These are phyloP conservation scores for Melitaea athalia DNA, from an alignment of 2,888 invertebrate species.

Conservation along the genomic window DNA sequence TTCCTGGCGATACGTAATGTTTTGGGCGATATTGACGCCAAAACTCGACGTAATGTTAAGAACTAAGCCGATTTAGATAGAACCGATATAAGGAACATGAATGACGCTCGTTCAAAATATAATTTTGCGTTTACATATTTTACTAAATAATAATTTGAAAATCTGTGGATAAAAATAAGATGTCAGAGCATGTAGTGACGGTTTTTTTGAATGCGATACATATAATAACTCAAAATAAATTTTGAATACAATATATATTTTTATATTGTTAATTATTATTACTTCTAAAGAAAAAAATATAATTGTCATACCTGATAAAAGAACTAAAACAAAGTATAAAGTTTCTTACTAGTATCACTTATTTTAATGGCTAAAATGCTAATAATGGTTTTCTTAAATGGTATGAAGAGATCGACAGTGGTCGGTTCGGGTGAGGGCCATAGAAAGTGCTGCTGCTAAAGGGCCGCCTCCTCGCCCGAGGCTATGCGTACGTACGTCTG, in stretches of 20 bases:
- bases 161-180: slow-evolving; percentile 45
- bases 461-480: slow-evolving; percentile 41
- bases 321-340: too few species aligned
- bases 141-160: slow-evolving; percentile 50
- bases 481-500: slow-evolving; percentile 36
- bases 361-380: not conserved
- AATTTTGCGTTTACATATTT: slow-evolving; percentile 55
- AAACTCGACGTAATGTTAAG: slow-evolving; percentile 48
- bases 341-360: not conserved
- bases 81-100: slow-evolving; percentile 59
- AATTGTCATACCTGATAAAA: too few species aligned
- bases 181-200: slow-evolving; percentile 33
- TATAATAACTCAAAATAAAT: too few species aligned
- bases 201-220: slow-evolving; percentile 8
- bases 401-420: slow-evolving; percentile 46
- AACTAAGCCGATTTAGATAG: slow-evolving; percentile 76
- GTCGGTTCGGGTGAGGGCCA: slow-evolving; percentile 43
- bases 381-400: slow-evolving; percentile 44
- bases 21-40: slow-evolving; percentile 37
- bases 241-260: too few species aligned
- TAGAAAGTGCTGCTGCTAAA: slow-evolving; percentile 51
- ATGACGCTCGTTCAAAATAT: slow-evolving; percentile 72
- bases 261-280: too few species aligned
- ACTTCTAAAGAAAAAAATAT: too few species aligned
- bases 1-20: slow-evolving; percentile 40